A percentile compares a stretch with the other conserved stretches of the same genome.
These are phyloP conservation scores for Trissoscelio sp. DNA, from an alignment of 2,888 invertebrate species.

Conservation along the genomic window DNA sequence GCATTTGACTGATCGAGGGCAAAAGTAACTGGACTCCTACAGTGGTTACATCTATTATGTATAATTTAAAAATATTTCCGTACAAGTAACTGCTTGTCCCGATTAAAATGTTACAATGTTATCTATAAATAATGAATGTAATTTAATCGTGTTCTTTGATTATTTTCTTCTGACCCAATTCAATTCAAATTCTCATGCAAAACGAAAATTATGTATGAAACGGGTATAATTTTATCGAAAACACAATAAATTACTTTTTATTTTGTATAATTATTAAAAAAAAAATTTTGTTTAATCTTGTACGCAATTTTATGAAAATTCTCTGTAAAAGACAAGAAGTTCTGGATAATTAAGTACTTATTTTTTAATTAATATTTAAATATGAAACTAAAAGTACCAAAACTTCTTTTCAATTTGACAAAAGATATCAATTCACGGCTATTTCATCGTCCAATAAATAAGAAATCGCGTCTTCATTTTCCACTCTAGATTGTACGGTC, in stretches of 20 bases:
- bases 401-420: not conserved
- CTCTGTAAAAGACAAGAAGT: too few relatives aligned
- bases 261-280: too few relatives aligned
- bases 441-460: not conserved
- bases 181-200: too few relatives aligned
- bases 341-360: too few relatives aligned
- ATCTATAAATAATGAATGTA: not conserved
- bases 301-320: too few relatives aligned
- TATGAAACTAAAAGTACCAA: not conserved
- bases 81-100: conserved; percentile 11
- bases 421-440: not conserved
- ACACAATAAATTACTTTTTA: too few relatives aligned
- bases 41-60: conserved; percentile 19
- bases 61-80: conserved; percentile 1
- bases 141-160: not conserved
- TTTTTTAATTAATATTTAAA: too few relatives aligned
- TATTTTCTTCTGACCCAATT: not conserved
- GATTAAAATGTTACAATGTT: conserved; percentile 7
- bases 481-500: conserved; percentile 10
- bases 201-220: too few relatives aligned
- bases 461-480: not conserved
- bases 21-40: conserved; percentile 13
- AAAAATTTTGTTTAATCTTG: too few relatives aligned
- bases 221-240: too few relatives aligned
- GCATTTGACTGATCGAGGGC: conserved; percentile 27